phyloP scores from a whole-genome alignment of 2,797 vertebrate species.

The Paramormyrops hopkinsi region DNA sequence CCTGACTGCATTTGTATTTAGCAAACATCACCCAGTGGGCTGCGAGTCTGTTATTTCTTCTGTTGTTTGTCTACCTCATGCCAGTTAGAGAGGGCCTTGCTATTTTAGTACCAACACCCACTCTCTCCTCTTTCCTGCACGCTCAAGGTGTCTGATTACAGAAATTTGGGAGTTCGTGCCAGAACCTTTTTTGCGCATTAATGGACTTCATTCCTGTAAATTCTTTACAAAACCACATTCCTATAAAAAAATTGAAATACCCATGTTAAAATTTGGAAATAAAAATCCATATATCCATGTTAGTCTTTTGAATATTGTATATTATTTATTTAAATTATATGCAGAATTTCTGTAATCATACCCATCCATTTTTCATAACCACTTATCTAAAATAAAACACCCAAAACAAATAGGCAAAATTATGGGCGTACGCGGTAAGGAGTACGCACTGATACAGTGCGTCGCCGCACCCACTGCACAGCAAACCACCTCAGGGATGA shows the following conservation, averaged over 20 bases:
- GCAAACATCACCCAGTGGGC: constrained; percentile 6
- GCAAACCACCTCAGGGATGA: background rate
- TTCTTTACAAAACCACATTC: background rate
- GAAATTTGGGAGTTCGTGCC: background rate
- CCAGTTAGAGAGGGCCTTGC: background rate
- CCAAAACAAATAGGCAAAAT: background rate
- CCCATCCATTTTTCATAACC: background rate
- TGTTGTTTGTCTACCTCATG: constrained; percentile 6
- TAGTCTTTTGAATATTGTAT: background rate
- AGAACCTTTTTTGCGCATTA: background rate
- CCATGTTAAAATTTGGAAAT: background rate
- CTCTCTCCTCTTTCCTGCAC: background rate
- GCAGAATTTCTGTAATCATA: background rate
- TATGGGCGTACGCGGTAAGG: background rate
- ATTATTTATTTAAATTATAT: background rate
- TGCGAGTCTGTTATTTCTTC: constrained; percentile 6
- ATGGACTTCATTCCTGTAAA: background rate
- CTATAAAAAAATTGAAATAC: background rate
- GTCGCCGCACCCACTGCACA: background rate
- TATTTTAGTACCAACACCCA: background rate
- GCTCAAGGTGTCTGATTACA: constrained; percentile 6
- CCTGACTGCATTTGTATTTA: background rate
- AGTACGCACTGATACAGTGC: background rate
- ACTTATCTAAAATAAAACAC: background rate
- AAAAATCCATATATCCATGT: background rate